Evolutionary conservation across 2,113 vertebrate genomes (phyloP).

Genomic region (Myotis brandtii): DNA sequence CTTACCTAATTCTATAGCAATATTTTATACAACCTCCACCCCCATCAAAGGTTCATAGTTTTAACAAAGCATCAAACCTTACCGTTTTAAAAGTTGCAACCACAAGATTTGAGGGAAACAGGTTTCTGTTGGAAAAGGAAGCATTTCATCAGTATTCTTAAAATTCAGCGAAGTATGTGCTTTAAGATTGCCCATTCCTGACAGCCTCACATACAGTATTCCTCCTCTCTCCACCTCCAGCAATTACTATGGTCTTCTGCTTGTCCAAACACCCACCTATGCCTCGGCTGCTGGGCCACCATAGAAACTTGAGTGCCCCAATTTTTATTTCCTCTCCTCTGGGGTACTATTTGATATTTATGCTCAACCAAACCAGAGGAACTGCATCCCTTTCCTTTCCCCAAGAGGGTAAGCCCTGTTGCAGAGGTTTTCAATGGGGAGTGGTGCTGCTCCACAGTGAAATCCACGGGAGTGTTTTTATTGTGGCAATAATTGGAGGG

Average conservation of each 20-base stretch:
- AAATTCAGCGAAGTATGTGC: background rate
- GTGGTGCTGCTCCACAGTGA: background rate
- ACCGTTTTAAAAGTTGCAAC: constrained; percentile 95
- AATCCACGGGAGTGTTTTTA: background rate
- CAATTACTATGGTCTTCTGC: background rate
- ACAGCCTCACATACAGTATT: background rate
- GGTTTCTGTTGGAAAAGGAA: constrained; percentile 90
- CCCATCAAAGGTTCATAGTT: background rate
- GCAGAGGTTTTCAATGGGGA: background rate
- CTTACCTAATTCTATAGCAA: background rate
- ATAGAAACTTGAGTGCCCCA: background rate
- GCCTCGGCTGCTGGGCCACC: background rate
- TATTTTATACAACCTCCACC: background rate
- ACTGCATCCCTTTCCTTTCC: background rate
- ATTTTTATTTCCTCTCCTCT: background rate
- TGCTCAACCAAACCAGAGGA: background rate
- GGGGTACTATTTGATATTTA: background rate
- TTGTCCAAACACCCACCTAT: background rate
- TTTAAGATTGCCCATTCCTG: background rate
- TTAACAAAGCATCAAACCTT: constrained; percentile 81
- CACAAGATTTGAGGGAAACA: constrained; percentile 97
- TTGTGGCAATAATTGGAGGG: background rate
- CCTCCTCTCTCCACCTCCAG: background rate
- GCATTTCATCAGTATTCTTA: constrained; percentile 54
- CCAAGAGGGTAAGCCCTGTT: background rate